A percentile compares a stretch with the other conserved stretches of the same genome.
Evolutionary conservation across 2,888 invertebrate genomes (phyloP).

Genomic region (Myathropa florea): DNA sequence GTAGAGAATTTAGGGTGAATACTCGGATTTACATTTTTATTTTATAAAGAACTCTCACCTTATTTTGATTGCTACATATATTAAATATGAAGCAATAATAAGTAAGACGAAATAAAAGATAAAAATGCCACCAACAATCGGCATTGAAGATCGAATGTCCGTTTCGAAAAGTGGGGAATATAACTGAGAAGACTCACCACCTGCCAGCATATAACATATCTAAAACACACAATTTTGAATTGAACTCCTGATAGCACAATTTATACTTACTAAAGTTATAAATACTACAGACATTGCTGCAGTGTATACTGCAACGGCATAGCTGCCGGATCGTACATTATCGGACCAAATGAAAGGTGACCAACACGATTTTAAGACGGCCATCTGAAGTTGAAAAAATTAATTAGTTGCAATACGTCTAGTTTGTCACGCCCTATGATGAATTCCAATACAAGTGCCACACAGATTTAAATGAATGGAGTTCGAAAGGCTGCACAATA

Average conservation of each 20-base stretch:
- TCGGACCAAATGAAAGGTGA: conserved; percentile 93
- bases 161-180: conserved; percentile 95
- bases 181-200: conserved; percentile 94
- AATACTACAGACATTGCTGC: conserved; percentile 87
- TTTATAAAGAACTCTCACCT: conserved; percentile 73
- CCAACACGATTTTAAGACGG: conserved; percentile 90
- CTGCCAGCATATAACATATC: conserved; percentile 88
- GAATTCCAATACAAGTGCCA: not conserved
- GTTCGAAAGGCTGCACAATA: no score
- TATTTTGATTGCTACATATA: conserved; percentile 78
- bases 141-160: conserved; percentile 88
- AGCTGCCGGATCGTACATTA: conserved; percentile 88
- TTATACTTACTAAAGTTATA: conserved; percentile 83
- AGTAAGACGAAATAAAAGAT: conserved; percentile 77
- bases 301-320: conserved; percentile 90
- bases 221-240: conserved; percentile 56
- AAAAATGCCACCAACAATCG: conserved; percentile 84
- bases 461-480: no score
- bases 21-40: not conserved
- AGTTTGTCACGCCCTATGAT: not conserved
- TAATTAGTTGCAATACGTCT: not conserved
- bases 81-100: conserved; percentile 82
- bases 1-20: conserved; percentile 77
- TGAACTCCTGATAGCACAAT: not conserved
- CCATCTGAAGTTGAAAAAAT: conserved; percentile 81